Percentiles rank a stretch among this genome's conserved stretches.
Evolutionary conservation across 2,113 vertebrate species (phyloP).

Genomic region (Stigmatopora argus): DNA sequence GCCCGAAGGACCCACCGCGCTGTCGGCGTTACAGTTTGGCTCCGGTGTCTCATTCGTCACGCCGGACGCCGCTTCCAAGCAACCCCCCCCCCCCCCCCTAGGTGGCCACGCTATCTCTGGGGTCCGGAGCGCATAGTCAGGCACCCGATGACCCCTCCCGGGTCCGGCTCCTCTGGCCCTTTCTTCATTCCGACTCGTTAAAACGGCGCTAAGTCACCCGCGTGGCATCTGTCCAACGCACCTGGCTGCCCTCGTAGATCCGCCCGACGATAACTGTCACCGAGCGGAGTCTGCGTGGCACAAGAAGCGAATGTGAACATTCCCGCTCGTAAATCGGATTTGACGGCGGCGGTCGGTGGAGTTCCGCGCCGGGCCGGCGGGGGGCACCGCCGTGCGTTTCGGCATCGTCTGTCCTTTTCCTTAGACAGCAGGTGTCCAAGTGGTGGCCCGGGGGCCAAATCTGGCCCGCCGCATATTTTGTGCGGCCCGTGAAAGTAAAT

Average conservation of each 20-base stretch:
- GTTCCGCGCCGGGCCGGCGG: background rate
- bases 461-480: too few relatives aligned
- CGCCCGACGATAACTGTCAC: slow-evolving; percentile 58
- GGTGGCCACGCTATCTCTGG: slow-evolving; percentile 29
- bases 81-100: background rate
- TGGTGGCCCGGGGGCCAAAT: too few relatives aligned
- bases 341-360: background rate
- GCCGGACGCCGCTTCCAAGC: slow-evolving; percentile 27
- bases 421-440: too few relatives aligned
- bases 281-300: slow-evolving; percentile 22
- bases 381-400: background rate
- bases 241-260: slow-evolving; percentile 58
- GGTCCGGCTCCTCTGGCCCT: slow-evolving; percentile 55
- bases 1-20: slow-evolving; percentile 52
- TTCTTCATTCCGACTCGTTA: slow-evolving; percentile 45
- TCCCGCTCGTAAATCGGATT: background rate
- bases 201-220: slow-evolving; percentile 56
- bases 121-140: slow-evolving; percentile 27
- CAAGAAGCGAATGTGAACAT: background rate
- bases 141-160: slow-evolving; percentile 45
- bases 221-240: slow-evolving; percentile 54
- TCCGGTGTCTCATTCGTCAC: slow-evolving; percentile 72
- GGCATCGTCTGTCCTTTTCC: too few relatives aligned
- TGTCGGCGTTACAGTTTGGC: slow-evolving; percentile 66
- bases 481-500: too few relatives aligned